These are phyloP conservation scores for Gobio gobio DNA, from an alignment of 2,113 vertebrate species.

Conservation along the genomic window DNA sequence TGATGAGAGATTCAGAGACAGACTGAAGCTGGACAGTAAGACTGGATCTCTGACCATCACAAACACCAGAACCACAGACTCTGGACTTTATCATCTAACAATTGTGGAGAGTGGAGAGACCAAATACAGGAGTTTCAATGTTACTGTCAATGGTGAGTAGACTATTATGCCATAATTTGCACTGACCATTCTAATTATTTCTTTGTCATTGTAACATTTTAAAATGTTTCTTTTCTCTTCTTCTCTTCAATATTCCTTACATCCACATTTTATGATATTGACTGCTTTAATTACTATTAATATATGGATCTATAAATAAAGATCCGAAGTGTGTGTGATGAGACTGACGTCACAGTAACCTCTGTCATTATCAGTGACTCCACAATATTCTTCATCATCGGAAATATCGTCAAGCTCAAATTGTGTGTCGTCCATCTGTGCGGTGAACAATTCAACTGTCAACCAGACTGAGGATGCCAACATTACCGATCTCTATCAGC, in stretches of 20 bases:
- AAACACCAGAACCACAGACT: not conserved
- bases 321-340: not conserved
- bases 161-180: not conserved
- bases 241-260: not conserved
- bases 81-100: not conserved
- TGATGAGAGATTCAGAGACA: not conserved
- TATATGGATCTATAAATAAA: not conserved
- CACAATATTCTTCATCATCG: not conserved
- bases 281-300: not conserved
- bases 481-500: not conserved
- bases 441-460: not conserved
- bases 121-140: not conserved
- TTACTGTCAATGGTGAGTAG: not conserved
- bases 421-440: not conserved
- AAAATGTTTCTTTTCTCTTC: not conserved
- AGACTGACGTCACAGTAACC: not conserved
- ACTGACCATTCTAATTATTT: not conserved
- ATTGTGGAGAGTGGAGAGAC: not conserved
- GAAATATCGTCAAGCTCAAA: not conserved
- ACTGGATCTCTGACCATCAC: not conserved
- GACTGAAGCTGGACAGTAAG: not conserved
- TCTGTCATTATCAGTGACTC: not conserved
- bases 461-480: not conserved
- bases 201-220: not conserved
- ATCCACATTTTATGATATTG: too few relatives aligned